Evolutionary conservation across 2,888 invertebrate species (phyloP).

Genomic region (Penaeus monodon): DNA sequence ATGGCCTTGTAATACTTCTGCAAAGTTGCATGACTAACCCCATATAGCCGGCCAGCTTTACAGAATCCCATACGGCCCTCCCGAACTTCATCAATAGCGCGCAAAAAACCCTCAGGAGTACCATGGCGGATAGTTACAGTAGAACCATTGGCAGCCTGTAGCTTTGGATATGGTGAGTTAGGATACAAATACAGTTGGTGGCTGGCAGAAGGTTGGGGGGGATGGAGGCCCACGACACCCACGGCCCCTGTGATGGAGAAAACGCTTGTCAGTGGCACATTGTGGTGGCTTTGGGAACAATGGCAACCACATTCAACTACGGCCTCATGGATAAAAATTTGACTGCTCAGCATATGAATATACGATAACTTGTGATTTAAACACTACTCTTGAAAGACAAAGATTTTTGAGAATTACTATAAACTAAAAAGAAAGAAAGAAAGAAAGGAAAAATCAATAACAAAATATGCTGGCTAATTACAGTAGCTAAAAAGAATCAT

Average conservation of each 20-base stretch:
- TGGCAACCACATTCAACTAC: background rate
- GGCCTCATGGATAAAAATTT: background rate
- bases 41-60: constrained; percentile 54
- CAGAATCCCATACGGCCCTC: constrained; percentile 56
- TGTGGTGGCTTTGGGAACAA: background rate
- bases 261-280: constrained; percentile 45
- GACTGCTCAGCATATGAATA: too few relatives aligned
- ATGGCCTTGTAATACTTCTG: constrained; percentile 57
- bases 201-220: constrained; percentile 22
- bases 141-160: constrained; percentile 52
- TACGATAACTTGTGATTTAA: too few relatives aligned
- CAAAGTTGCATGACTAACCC: constrained; percentile 54
- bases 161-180: constrained; percentile 49
- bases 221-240: constrained; percentile 33
- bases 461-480: too few relatives aligned
- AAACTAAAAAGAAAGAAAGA: too few relatives aligned
- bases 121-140: constrained; percentile 51
- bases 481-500: too few relatives aligned
- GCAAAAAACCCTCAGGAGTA: constrained; percentile 48
- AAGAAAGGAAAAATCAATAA: too few relatives aligned
- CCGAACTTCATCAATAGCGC: constrained; percentile 51
- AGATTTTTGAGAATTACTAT: too few relatives aligned
- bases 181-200: constrained; percentile 38
- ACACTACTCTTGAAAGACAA: too few relatives aligned
- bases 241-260: constrained; percentile 45